Conservation (phyloP, 2,888 invertebrate species). For the Orchesella flavescens region DNA sequence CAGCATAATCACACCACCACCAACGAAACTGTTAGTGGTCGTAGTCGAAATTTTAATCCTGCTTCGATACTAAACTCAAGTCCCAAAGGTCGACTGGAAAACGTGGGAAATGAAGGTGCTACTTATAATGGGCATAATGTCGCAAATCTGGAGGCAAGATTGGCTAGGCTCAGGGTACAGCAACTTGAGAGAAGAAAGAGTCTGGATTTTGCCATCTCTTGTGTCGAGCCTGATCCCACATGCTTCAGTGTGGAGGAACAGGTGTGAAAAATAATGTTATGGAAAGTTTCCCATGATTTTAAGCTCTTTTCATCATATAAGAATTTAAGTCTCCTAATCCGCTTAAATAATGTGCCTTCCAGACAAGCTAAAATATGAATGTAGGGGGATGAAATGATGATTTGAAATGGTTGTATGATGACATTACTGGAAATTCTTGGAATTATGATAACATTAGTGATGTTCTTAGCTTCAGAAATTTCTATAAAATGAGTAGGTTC, state of each 20-base stretch:
- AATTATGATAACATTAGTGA: not conserved
- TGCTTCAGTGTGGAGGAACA: conserved; percentile 69
- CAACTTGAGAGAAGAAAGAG: conserved; percentile 70
- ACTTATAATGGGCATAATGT: conserved; percentile 67
- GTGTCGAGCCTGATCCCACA: conserved; percentile 71
- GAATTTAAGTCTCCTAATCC: not conserved
- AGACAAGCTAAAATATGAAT: not conserved
- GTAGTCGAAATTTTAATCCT: conserved; percentile 3
- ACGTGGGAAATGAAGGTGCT: conserved; percentile 30
- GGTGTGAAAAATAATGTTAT: conserved; percentile 35
- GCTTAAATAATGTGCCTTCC: conserved; percentile 10
- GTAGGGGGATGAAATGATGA: not conserved
- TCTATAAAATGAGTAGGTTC: too few relatives aligned
- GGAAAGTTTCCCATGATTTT: too few relatives aligned
- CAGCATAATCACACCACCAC: conserved; percentile 18
- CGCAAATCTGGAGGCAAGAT: conserved; percentile 69
- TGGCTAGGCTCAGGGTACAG: conserved; percentile 64
- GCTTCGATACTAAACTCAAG: conserved; percentile 15
- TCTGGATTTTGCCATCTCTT: conserved; percentile 71
- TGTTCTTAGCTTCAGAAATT: not conserved
- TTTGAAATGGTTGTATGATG: not conserved
- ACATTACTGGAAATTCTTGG: conserved; percentile 14
- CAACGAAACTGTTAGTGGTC: conserved; percentile 15
- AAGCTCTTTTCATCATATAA: not conserved
- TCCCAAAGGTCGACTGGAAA: conserved; percentile 29